A percentile compares a stretch with the other conserved stretches of the same genome.
These are phyloP conservation scores for Ephialtes manifestator DNA, from an alignment of 2,888 invertebrate genomes.

Conservation along the genomic window DNA sequence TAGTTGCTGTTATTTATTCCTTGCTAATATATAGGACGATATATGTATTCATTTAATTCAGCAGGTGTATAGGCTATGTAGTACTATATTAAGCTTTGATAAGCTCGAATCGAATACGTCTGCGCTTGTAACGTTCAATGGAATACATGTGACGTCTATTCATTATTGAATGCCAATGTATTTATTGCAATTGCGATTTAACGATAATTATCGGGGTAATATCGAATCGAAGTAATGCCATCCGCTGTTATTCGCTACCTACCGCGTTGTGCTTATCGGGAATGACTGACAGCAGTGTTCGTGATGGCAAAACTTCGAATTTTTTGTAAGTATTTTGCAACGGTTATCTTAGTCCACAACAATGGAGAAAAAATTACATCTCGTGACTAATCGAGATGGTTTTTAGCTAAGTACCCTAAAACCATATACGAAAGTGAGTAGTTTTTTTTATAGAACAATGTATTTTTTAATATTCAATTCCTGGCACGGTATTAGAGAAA, in stretches of 20 bases:
- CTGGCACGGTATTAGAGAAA: too few species aligned
- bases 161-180: constrained; percentile 4
- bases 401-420: too few species aligned
- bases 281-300: not conserved
- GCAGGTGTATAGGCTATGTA: not conserved
- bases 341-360: too few species aligned
- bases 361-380: too few species aligned
- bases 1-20: constrained; percentile 26
- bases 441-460: too few species aligned
- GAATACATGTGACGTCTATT: not conserved
- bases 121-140: not conserved
- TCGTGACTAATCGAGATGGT: too few species aligned
- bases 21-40: not conserved
- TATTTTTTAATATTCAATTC: too few species aligned
- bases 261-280: not conserved
- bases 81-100: not conserved
- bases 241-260: not conserved
- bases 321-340: too few species aligned
- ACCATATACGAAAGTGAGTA: too few species aligned
- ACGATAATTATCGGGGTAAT: constrained; percentile 19
- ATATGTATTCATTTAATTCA: not conserved
- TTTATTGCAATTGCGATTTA: constrained; percentile 18
- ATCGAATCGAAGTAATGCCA: constrained; percentile 17
- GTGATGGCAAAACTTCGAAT: too few species aligned
- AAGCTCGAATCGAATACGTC: constrained; percentile 8